Base-by-base conservation (phyloP, 1,140 invertebrate genomes). In the Tetramorium simillimum region DNA sequence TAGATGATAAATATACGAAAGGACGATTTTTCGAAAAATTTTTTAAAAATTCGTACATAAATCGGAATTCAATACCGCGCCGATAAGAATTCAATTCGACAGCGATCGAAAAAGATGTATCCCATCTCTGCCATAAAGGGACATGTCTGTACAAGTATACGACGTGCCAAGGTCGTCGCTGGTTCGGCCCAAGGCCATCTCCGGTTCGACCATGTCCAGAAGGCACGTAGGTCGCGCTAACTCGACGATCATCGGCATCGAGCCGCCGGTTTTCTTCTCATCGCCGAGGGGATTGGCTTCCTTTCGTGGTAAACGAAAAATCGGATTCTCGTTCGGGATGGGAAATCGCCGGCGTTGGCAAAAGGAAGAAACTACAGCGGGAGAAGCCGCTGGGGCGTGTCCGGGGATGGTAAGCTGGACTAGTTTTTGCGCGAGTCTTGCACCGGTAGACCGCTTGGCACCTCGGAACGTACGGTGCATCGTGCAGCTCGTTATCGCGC, bases 391-490 rank as follows among this genome's bases (percentile, higher is more conserved):
- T 84, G 91, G 88, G 88, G 90, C 90, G 89, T 89, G 90, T 89
- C 88, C 87, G 73, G 86, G 91, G 86, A 77, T 70, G 43, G 85
- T 58, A 80, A 86, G 90, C 88, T 92, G 93, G 90, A 92, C 93
- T 93, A 93, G 93, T 93, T 94, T 93, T 94, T 93, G 92, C 90
- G 80, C 82, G 82, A 89, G 85, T 60, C 73, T 78, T 91, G 90
- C 88, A 90, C 88, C 89, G 92, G 93, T 92, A 94, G 93, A 94
- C 93, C 93, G 93, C 92, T 93, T 94, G 93, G 93, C 93, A 94
- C 93, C 93, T 93, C 88, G 84, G 85, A 89, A 88, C 76, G 63
- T 86, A 86, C 85, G 85, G 75, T 86, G 76, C 40, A 86, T n/a
- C 85, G 85, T 58, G 85, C 60, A 78, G 76, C 85, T 86, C 76